Conservation (phyloP, 2,113 vertebrate genomes). For the Myotis davidii region DNA sequence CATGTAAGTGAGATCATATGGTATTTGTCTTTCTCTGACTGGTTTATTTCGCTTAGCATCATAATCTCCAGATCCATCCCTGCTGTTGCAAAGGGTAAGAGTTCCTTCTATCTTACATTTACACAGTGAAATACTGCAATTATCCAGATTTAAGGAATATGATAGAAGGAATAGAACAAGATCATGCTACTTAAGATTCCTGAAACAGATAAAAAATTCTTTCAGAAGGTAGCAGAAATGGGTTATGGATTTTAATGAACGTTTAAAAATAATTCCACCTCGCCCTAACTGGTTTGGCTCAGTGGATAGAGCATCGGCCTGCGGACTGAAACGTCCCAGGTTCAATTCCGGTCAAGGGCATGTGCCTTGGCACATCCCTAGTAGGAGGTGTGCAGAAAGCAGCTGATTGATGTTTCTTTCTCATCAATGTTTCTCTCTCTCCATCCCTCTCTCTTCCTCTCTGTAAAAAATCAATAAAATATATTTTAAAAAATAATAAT, state of each 20-base stretch:
- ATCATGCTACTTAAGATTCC: not conserved
- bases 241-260: not conserved
- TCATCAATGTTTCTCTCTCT: too few relatives aligned
- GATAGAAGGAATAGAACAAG: not conserved
- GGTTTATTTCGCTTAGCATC: not conserved
- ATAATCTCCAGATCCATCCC: not conserved
- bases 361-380: too few relatives aligned
- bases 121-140: not conserved
- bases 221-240: slow-evolving; percentile 10
- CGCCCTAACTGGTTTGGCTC: too few relatives aligned
- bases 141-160: slow-evolving; percentile 11
- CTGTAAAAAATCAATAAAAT: too few relatives aligned
- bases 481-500: too few relatives aligned
- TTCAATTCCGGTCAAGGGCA: too few relatives aligned
- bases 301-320: too few relatives aligned
- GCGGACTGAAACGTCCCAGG: too few relatives aligned
- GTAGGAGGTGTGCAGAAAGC: too few relatives aligned
- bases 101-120: not conserved
- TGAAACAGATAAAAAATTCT: not conserved
- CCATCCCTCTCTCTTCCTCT: too few relatives aligned
- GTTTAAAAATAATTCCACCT: slow-evolving; percentile 12
- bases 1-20: not conserved
- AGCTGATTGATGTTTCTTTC: too few relatives aligned
- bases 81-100: not conserved
- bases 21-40: not conserved